Base-by-base conservation (phyloP, 1,140 invertebrate genomes). In the Pteromalus puparum region DNA sequence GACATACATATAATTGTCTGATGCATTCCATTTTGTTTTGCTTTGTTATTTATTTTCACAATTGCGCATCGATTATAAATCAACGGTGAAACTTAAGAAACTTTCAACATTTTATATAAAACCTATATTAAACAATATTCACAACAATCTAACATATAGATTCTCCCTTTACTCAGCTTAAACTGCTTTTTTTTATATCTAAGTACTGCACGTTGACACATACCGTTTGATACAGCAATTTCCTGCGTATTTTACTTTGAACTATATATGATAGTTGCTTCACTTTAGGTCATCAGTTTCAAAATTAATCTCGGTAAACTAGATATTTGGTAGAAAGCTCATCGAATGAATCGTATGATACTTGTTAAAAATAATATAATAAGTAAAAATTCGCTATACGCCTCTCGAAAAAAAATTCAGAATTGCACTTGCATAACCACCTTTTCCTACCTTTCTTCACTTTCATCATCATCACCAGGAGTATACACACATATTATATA, bases 101-200 rank as follows among this genome's bases (percentile, higher is more conserved):
- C 10, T 46, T 13, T 87, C 89, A 92, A 92, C 91, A 85, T 85
- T 89, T 91, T 90, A 90, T 90, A 90, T 92, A 92, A 91, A 92
- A 86, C 89, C 79, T 81, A 81, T 92, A 91, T 92, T 91, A 91
- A 90, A 91, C 90, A 92, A 91, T 92, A 91, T 91, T 91, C 90
- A 92, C 90, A 92, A 88, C 91, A 80, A 89, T 90, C 91, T 92
- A 92, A 91, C 90, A 83, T 90, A 91, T 89, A 38, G n/a, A 24
- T 42, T 75, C 34, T 42, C 34, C 42, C 18, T 26, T 21, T n/a
- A 9, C 21, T 75, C 42, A n/a, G 34, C 13, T 77, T 10, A 26
- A 87, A 92, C 89, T 89, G 88, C 91, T 34, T 34, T 34, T n/a
- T 89, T 89, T 90, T 88, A 61, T 90, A 90, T 83, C 87, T 88